These are phyloP conservation scores for Amblyopsis rosae DNA, from an alignment of 2,113 vertebrate genomes.

Conservation along the genomic window DNA sequence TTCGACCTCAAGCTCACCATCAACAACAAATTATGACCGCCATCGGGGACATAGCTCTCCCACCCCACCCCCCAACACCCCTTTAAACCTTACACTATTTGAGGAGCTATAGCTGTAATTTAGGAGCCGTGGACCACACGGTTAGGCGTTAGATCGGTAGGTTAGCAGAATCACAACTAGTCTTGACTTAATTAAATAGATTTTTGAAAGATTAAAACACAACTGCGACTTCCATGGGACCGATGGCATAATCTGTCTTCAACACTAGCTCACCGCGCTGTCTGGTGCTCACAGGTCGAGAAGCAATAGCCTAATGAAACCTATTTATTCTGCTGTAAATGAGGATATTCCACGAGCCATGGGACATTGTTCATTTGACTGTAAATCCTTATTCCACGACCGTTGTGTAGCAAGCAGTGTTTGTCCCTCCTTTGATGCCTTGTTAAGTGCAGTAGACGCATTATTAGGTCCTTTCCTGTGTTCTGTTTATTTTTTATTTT, in stretches of 20 bases:
- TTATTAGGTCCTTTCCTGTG: slow-evolving; percentile 81
- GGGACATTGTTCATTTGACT: slow-evolving; percentile 86
- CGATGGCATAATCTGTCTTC: slow-evolving; percentile 86
- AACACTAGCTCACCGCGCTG: slow-evolving; percentile 90
- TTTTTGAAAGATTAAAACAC: slow-evolving; percentile 64
- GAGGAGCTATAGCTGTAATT: slow-evolving; percentile 26
- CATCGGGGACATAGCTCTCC: slow-evolving; percentile 37
- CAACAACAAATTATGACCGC: slow-evolving; percentile 66
- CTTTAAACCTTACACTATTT: slow-evolving; percentile 21
- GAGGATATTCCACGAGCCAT: slow-evolving; percentile 88
- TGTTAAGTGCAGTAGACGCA: slow-evolving; percentile 82
- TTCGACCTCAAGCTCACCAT: slow-evolving; percentile 88
- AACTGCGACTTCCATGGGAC: slow-evolving; percentile 81
- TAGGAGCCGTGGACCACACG: slow-evolving; percentile 25
- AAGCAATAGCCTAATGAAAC: slow-evolving; percentile 86
- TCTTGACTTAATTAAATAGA: slow-evolving; percentile 34
- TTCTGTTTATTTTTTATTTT: slow-evolving; percentile 12
- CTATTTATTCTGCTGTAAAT: slow-evolving; percentile 96
- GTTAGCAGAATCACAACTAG: slow-evolving; percentile 45
- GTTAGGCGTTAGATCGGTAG: slow-evolving; percentile 24
- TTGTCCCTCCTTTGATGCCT: slow-evolving; percentile 84
- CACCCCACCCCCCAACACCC: slow-evolving; percentile 14
- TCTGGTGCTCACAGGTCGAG: slow-evolving; percentile 86
- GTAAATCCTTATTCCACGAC: slow-evolving; percentile 89
- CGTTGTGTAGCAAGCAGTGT: slow-evolving; percentile 83